These are phyloP conservation scores for Nannoperca australis DNA, from an alignment of 2,797 vertebrate genomes.

Conservation along the genomic window DNA sequence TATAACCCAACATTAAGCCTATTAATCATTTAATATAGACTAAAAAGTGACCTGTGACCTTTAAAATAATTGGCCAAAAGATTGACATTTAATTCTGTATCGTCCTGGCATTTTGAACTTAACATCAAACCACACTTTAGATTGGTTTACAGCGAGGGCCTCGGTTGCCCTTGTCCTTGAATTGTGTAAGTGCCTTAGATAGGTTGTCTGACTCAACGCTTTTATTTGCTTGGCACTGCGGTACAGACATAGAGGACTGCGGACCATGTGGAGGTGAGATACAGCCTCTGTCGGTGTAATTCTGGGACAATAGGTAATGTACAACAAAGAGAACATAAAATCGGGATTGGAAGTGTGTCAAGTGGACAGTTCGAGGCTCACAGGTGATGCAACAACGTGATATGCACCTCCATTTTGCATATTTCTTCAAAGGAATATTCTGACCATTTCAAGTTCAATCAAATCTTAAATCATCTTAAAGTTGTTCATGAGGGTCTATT, in stretches of 20 bases:
- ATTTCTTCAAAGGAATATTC: neutral
- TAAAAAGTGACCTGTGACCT: neutral
- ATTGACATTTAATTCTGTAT: neutral
- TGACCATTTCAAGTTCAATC: constrained; percentile 9
- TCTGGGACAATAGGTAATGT: constrained; percentile 62
- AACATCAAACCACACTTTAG: constrained; percentile 21
- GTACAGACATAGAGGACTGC: constrained; percentile 83
- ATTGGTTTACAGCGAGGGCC: constrained; percentile 61
- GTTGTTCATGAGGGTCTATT: constrained; percentile 11
- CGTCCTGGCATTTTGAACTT: neutral
- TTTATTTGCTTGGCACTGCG: constrained; percentile 88
- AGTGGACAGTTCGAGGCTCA: constrained; percentile 33
- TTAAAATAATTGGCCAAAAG: neutral
- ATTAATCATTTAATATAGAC: neutral
- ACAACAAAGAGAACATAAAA: constrained; percentile 59
- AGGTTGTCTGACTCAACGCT: constrained; percentile 89
- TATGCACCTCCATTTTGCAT: constrained; percentile 24
- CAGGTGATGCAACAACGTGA: constrained; percentile 14
- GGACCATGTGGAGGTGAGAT: constrained; percentile 78
- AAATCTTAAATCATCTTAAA: constrained; percentile 17
- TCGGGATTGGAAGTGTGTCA: constrained; percentile 27
- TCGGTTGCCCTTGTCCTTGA: constrained; percentile 86
- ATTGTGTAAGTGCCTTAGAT: constrained; percentile 84
- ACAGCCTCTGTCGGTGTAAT: constrained; percentile 55
- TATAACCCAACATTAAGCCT: neutral